These are phyloP conservation scores for Ophthalmolycus amberensis DNA, from an alignment of 2,113 vertebrate genomes.

Conservation along the genomic window DNA sequence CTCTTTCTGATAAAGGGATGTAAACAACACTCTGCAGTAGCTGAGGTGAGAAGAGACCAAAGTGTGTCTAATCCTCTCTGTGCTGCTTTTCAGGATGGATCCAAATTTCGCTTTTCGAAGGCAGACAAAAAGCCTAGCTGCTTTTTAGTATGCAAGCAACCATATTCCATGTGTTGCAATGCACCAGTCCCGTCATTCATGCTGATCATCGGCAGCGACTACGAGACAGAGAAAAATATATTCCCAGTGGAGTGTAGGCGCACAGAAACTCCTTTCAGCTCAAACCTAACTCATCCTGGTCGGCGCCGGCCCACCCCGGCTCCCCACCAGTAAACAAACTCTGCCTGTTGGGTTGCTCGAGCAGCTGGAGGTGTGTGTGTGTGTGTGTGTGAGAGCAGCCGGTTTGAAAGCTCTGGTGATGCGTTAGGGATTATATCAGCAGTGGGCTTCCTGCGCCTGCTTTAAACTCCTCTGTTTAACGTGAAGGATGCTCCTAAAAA, in stretches of 20 bases:
- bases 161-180: slow-evolving; percentile 20
- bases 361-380: slow-evolving; percentile 18
- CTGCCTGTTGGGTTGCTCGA: not conserved
- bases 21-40: slow-evolving; percentile 6
- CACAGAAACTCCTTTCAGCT: slow-evolving; percentile 15
- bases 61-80: not conserved
- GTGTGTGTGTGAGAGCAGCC: not conserved
- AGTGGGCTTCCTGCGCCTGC: slow-evolving; percentile 16
- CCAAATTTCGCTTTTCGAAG: slow-evolving; percentile 32
- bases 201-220: slow-evolving; percentile 24
- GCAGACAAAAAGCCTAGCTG: slow-evolving; percentile 19
- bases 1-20: not conserved
- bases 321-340: slow-evolving; percentile 14
- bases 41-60: slow-evolving; percentile 21
- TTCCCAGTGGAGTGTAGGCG: not conserved
- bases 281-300: not conserved
- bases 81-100: not conserved
- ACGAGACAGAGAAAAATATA: slow-evolving; percentile 4
- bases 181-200: slow-evolving; percentile 7
- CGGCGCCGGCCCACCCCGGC: not conserved
- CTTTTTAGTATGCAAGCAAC: slow-evolving; percentile 29
- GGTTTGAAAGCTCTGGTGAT: slow-evolving; percentile 6
- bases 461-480: slow-evolving; percentile 2
- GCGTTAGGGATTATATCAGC: not conserved
- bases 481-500: slow-evolving; percentile 16